These are phyloP conservation scores for Pachypeltis micranthus DNA, from an alignment of 1,140 invertebrate species.

Conservation along the genomic window DNA sequence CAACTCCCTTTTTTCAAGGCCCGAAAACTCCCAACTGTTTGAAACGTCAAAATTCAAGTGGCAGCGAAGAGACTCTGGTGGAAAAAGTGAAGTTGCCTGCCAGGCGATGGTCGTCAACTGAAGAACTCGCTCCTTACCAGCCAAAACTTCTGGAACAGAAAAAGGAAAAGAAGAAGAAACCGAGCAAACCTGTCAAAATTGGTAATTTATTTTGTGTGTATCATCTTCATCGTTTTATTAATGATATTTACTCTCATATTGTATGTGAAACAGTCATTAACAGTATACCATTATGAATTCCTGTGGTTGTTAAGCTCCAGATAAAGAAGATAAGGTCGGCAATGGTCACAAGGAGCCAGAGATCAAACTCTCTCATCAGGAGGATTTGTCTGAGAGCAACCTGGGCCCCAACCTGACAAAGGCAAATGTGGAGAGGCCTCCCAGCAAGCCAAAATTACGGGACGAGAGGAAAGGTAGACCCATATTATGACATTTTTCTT, in stretches of 20 bases:
- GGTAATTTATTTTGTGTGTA: background rate
- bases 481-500: no score
- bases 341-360: background rate
- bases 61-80: conserved; percentile 36
- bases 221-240: background rate
- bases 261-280: no score
- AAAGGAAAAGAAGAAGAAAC: conserved; percentile 22
- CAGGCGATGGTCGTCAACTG: conserved; percentile 10
- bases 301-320: conserved; percentile 11
- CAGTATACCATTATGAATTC: no score
- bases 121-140: conserved; percentile 11
- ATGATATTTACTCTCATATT: background rate
- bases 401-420: conserved; percentile 11
- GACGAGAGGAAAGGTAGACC: conserved; percentile 18
- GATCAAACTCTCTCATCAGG: background rate
- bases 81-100: conserved; percentile 7
- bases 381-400: background rate
- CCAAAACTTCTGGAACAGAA: background rate
- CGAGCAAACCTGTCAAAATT: background rate
- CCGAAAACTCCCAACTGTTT: conserved; percentile 2
- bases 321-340: conserved; percentile 14
- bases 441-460: conserved; percentile 10
- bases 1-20: background rate
- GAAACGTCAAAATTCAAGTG: conserved; percentile 38
- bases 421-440: background rate